Percentiles rank a stretch among this genome's conserved stretches.
These are phyloP conservation scores for Stomatorhinus ivindoensis DNA, from an alignment of 2,113 vertebrate species.

Conservation along the genomic window DNA sequence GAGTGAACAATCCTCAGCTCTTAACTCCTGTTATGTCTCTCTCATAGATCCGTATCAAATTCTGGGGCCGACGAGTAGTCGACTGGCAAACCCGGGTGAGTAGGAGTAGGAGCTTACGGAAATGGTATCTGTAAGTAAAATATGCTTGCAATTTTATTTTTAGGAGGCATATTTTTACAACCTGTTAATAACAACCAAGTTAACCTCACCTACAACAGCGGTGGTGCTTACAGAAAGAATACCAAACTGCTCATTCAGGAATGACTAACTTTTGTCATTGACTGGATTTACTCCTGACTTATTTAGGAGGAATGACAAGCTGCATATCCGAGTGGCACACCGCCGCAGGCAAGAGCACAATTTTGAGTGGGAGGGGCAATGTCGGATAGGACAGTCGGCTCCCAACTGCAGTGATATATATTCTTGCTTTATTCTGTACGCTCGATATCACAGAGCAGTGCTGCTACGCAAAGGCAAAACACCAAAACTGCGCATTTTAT, in stretches of 20 bases:
- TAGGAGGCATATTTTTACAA: neutral
- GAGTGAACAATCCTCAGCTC: neutral
- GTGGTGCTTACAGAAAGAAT: neutral
- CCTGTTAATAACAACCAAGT: neutral
- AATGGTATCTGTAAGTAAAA: neutral
- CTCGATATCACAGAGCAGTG: neutral
- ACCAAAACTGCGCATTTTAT: neutral
- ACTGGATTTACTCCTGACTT: neutral
- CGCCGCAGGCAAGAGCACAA: too few relatives aligned
- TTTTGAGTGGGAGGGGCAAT: too few relatives aligned
- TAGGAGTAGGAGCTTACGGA: neutral
- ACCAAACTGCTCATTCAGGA: neutral
- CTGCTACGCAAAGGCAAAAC: neutral
- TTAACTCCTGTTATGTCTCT: conserved; percentile 18
- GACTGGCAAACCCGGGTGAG: conserved; percentile 84
- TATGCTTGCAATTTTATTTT: neutral
- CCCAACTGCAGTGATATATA: too few relatives aligned
- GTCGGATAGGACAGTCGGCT: too few relatives aligned
- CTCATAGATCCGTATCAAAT: conserved; percentile 78
- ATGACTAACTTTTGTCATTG: neutral
- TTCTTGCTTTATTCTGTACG: neutral
- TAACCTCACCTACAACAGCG: neutral
- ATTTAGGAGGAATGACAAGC: neutral
- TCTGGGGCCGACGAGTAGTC: conserved; percentile 79
- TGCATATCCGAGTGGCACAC: neutral